Evolutionary conservation across 92 coral and sea anemone species (phyloP), one percentile per base, ranked within the genome.

Genomic region (Desmophyllum pertusum): DNA sequence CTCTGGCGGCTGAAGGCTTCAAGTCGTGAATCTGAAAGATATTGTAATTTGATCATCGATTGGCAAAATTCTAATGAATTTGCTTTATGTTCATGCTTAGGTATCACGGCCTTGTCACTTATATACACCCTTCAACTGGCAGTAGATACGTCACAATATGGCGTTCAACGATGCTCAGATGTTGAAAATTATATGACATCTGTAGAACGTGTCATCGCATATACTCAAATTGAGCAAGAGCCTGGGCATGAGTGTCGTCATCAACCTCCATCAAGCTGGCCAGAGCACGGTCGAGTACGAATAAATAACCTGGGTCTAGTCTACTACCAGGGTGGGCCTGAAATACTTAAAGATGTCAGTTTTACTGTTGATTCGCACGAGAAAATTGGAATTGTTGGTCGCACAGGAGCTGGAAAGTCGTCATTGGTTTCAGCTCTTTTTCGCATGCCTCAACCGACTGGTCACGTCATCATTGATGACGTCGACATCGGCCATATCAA

Each of bases 361-460:
- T 66, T 88, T 43, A 68, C 52, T 31, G 85, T 91, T 43, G 3
- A 73, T 79, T 82, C 95, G 18, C 77, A 86, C 41, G 95, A 91
- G 68, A 91, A 94, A 88, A 73, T 94, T 33, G 98, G 95, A 43
- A 89, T 94, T 41, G 94, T 93, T 21, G 98, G 98, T 46, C 75
- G 98, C 75, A 91, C 87, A n/a, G 94, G 94, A 11, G 74, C 95
- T 19, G 98, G 98, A 4, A 91, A 91, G 70, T 84, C 90, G 43
- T 87, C 95, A 3, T 27, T 91, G 18, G 90, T 91, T 18, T 75
- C 86, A 37, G 92, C 95, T 29, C 70, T 91, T 45, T 88, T 91
- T 79, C 90, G 95, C 53, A 91, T 91, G 92, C 95, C 95, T 52
- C 92, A 91, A 66, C 62, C 90, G 15, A 66, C 73, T 51, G 95